Conservation (phyloP, 1,140 invertebrate species). For the Sipha flava region DNA sequence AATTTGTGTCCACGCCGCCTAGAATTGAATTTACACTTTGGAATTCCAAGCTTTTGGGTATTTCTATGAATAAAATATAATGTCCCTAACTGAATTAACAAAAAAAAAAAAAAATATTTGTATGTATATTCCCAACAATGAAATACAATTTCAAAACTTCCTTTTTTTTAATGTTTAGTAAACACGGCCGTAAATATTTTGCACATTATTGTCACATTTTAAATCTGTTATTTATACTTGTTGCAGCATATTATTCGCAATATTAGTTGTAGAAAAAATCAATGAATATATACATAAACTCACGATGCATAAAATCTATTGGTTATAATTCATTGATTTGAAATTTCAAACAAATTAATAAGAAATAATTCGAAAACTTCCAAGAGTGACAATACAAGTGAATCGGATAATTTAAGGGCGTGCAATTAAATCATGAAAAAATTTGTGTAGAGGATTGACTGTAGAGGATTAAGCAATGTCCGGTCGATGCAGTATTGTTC, state of each 20-base stretch:
- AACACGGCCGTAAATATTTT: neutral
- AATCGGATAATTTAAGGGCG: neutral
- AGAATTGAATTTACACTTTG: conserved; percentile 8
- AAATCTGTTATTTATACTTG: neutral
- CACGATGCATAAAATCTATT: too few species aligned
- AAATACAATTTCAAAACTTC: neutral
- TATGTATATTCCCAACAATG: neutral
- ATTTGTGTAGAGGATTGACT: neutral
- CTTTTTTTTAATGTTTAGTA: neutral
- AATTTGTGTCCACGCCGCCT: neutral
- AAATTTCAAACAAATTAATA: too few species aligned
- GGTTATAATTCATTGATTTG: too few species aligned
- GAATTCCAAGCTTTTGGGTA: neutral
- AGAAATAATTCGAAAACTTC: too few species aligned
- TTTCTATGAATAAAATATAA: conserved; percentile 18
- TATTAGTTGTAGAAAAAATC: too few species aligned
- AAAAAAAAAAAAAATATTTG: neutral
- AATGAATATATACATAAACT: too few species aligned
- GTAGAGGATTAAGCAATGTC: neutral
- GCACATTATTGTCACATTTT: neutral
- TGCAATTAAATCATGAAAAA: neutral
- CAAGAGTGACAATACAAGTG: neutral
- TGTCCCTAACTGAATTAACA: neutral
- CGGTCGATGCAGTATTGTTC: neutral
- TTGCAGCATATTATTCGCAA: neutral